Evolutionary conservation across 2,888 invertebrate species (phyloP), one percentile per base, ranked within the genome.

Genomic region (Ptilodon capucinus): DNA sequence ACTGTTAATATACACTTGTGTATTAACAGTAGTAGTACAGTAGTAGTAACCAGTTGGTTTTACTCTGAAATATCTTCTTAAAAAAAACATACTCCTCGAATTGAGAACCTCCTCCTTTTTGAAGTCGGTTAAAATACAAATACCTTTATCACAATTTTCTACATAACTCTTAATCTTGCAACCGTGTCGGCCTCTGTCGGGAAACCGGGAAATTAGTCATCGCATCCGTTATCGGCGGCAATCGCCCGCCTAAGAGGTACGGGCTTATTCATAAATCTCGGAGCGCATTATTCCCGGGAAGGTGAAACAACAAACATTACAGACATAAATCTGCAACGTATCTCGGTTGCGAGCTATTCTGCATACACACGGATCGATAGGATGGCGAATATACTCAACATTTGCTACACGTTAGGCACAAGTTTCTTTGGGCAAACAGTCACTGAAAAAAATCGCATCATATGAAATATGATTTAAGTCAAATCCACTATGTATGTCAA

Each of bases 251-350:
- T 81, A 75, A 81, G 78, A 76, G 71, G 71, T 73, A 75, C 74
- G 71, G 38, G 86, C 80, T 86, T 88, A 88, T 87, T 85, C 87
- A 89, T 89, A 89, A 89, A 88, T 88, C 87, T 86, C 74, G 49
- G 56, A 61, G 68, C 75, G 86, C 85, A 85, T 88, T 87, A 89
- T 89, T 87, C 86, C 81, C 73, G 81, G 75, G 77, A 81, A 89
- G 89, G 89, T 90, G 88, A 88, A 86, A 89, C 86, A 90, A 87
- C 89, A 88, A 89, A 90, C 89, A 88, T 90, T 89, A 82, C 89
- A 76, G 78, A 86, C 87, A 90, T 91, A 91, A 91, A 90, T 91
- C 90, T 91, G 83, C 72, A 79, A 87, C 86, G 84, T 88, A 90
- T 89, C 88, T 87, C 75, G 77, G 81, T 74, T 68, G 74, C 79